Base-by-base conservation (phyloP, 2,888 invertebrate species). In the Steinernema hermaphroditum region DNA sequence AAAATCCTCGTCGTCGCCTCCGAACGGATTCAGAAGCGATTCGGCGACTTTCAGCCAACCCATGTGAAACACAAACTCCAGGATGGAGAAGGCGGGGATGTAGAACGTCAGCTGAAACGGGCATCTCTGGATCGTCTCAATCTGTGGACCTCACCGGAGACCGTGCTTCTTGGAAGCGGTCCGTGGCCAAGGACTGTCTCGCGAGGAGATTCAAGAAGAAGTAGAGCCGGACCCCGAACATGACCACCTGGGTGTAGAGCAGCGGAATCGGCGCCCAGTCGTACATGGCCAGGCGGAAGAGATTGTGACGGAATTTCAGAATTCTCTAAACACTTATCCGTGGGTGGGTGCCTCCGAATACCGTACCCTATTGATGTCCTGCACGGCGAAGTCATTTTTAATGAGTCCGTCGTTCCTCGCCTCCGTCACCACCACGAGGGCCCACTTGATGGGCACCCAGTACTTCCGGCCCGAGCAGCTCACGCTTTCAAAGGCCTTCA, bases 271-370 rank as follows among this genome's bases (percentile, higher is more conserved):
- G 62, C 62, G 62, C 62, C 62, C 62, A 62, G 32, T 62, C 62
- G 62, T n/a, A 62, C 62, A 62, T 62, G 32, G 62, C 62, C 14
- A 62, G 62, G n/a, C 62, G 62, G 62, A 62, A 62, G 62, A 62
- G 62, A 32, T 62, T 62, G 27, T 62, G 9, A 2, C 62, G 62
- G 62, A 62, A 62, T 12, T 32, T 62, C 9, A 62, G 29, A 32
- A 62, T 62, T 12, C 32, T 1, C 62, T 62, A 62, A 62, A 62
- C 37, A 29, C 16, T 4, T 29, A 29, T 14, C 62, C 14, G 1
- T 1, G 6, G 9, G 12, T 12, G 12, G 12, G 37, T 8, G 37
- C 6, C 4, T 37, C 4, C 14, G n/a, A n/a, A 27, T 16, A 2
- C 6, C n/a, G n/a, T n/a, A 34, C 62, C 32, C 32, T 62, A n/a